These are phyloP conservation scores for Lepidocyrtoides sp. DNA, from an alignment of 2,888 invertebrate genomes.

Conservation along the genomic window DNA sequence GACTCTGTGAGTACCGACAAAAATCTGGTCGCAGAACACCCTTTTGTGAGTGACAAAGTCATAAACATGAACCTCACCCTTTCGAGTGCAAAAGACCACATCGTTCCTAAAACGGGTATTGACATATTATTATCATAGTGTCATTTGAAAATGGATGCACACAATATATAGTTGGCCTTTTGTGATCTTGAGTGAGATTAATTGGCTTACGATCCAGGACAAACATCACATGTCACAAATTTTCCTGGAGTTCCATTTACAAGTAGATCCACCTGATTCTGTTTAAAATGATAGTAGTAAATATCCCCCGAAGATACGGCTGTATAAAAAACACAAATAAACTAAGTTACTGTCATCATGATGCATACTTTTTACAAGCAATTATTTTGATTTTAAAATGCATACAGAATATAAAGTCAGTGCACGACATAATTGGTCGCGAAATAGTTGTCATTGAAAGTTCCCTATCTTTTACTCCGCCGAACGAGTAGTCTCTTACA, in stretches of 20 bases:
- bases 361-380: no score
- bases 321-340: no score
- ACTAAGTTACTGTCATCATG: not conserved
- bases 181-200: no score
- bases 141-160: no score
- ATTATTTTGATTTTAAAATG: constrained; percentile 2
- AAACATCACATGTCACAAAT: constrained; percentile 82
- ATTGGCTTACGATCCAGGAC: constrained; percentile 81
- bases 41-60: constrained; percentile 79
- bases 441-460: constrained; percentile 82
- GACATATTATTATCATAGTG: no score
- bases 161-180: no score
- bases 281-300: constrained; percentile 83
- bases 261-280: constrained; percentile 78
- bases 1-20: constrained; percentile 76
- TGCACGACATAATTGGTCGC: constrained; percentile 72
- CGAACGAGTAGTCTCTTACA: constrained; percentile 82
- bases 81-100: constrained; percentile 73
- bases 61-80: constrained; percentile 83
- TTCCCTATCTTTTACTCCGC: constrained; percentile 77
- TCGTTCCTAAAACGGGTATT: not conserved
- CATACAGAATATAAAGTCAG: constrained; percentile 81
- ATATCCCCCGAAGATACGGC: constrained; percentile 80
- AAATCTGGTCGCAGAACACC: constrained; percentile 78
- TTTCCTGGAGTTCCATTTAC: constrained; percentile 81